Percentiles rank a stretch among this genome's conserved stretches.
phyloP scores from a whole-genome alignment of 1,140 invertebrate species.

The Monochamus saltuarius region DNA sequence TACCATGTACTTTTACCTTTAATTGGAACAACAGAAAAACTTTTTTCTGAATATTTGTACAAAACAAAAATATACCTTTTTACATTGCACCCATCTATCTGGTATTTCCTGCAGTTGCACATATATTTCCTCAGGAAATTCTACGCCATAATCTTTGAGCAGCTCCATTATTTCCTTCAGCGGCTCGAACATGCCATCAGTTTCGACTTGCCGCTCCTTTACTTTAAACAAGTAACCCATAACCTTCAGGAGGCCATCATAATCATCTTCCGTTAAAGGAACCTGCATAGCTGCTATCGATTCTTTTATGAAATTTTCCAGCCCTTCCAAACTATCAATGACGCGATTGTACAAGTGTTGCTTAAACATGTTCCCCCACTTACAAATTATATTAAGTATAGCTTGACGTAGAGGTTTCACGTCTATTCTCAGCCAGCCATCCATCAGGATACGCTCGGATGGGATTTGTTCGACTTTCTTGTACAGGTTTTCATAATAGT shows the following conservation, averaged over 20 bases:
- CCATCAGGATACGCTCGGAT: constrained; percentile 38
- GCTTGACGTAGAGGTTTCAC: constrained; percentile 86
- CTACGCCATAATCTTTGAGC: constrained; percentile 71
- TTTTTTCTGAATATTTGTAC: too few relatives aligned
- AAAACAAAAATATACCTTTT: constrained; percentile 59
- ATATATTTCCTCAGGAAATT: constrained; percentile 66
- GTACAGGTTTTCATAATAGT: constrained; percentile 86
- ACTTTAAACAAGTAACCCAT: constrained; percentile 66
- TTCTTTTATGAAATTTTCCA: constrained; percentile 63
- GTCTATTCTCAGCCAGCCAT: constrained; percentile 63
- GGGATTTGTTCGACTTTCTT: constrained; percentile 60
- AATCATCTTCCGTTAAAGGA: constrained; percentile 64
- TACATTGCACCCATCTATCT: constrained; percentile 84
- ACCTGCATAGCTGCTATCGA: constrained; percentile 58
- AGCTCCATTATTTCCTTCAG: constrained; percentile 76
- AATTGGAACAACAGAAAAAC: too few relatives aligned
- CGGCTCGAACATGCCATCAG: constrained; percentile 78
- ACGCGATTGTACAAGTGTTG: constrained; percentile 89
- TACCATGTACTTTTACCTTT: too few relatives aligned
- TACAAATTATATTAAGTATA: constrained; percentile 85
- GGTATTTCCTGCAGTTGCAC: constrained; percentile 72
- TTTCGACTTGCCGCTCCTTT: constrained; percentile 58
- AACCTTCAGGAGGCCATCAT: constrained; percentile 61
- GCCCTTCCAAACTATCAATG: constrained; percentile 63
- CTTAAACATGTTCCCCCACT: constrained; percentile 96